Base-by-base conservation (phyloP, 1,140 invertebrate genomes). In the Bursaphelenchus mucronatus region DNA sequence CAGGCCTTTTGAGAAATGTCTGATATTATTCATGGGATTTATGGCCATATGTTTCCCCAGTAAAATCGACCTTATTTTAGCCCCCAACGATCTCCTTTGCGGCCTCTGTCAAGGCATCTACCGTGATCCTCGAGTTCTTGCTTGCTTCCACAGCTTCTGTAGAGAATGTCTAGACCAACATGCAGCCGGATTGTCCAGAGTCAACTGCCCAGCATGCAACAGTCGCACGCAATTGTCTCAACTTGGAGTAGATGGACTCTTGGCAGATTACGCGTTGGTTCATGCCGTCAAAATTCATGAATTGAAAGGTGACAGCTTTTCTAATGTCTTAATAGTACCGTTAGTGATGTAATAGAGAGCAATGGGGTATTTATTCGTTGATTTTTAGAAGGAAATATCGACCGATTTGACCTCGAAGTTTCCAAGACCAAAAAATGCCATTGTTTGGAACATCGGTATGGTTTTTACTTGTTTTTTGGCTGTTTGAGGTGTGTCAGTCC, bases 61-160 rank as follows among this genome's bases (percentile, higher is more conserved):
- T 30, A 30, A 30, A 30, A 30, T 30, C 2, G 30, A 30, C 30
- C 30, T 30, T 30, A 30, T 30, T 30, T 30, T 30, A 30, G 30
- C 30, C 5, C 30, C 30, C 30, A 30, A 5, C 30, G 30, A 30
- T 30, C 30, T 30, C 30, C 30, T 30, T 30, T 30, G 30, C 5
- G 30, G 30, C 30, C 52, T 75, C 51, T 75, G 73, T 63, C 43
- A 64, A 8, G 73, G 76, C 51, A 53, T 70, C 11, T 75, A 62
- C 55, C 69, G 70, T 50, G 70, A 75, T 44, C 76, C 76, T n/a
- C 61, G 61, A 13, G 91, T 96, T 1, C 82, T 96, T 61, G 91
- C 91, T 8, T 96, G 93, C 81, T 93, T 96, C 81, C 93, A 96
- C 82, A 94, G 92, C 15, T 96, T 95, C 82, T 96, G 93, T 82